phyloP scores from a whole-genome alignment of 2,888 invertebrate genomes.

The Trissolcus brochymenae region DNA sequence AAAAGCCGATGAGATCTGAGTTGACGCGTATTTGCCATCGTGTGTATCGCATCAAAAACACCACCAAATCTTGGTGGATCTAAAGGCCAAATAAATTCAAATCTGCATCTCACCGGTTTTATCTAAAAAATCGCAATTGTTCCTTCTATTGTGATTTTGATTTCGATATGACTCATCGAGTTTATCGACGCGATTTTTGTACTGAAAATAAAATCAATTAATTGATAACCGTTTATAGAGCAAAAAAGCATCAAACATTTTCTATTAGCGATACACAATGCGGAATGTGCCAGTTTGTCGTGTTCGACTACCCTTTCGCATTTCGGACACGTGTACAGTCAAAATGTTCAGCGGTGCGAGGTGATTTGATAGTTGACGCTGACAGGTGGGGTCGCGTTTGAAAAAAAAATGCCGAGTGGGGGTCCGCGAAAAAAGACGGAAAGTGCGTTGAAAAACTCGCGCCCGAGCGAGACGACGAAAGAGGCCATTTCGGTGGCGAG shows the following conservation, averaged over 20 bases:
- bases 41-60: neutral
- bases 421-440: conserved; percentile 32
- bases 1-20: neutral
- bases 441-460: conserved; percentile 17
- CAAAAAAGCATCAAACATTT: conserved; percentile 26
- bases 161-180: too few species aligned
- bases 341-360: conserved; percentile 50
- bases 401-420: conserved; percentile 4
- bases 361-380: conserved; percentile 46
- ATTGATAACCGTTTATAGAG: conserved; percentile 2
- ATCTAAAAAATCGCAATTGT: too few species aligned
- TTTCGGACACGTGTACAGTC: conserved; percentile 40
- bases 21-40: conserved; percentile 2
- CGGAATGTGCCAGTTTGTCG: conserved; percentile 33
- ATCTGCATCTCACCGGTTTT: neutral
- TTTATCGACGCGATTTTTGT: neutral
- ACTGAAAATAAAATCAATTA: neutral
- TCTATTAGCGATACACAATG: conserved; percentile 39
- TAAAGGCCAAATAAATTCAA: neutral
- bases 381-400: conserved; percentile 18
- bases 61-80: neutral
- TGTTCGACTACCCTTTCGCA: conserved; percentile 27
- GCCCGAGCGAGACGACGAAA: conserved; percentile 43
- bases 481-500: conserved; percentile 53
- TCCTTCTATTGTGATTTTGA: too few species aligned